Conservation (phyloP, 92 coral and sea anemone genomes). For the Desmophyllum pertusum region DNA sequence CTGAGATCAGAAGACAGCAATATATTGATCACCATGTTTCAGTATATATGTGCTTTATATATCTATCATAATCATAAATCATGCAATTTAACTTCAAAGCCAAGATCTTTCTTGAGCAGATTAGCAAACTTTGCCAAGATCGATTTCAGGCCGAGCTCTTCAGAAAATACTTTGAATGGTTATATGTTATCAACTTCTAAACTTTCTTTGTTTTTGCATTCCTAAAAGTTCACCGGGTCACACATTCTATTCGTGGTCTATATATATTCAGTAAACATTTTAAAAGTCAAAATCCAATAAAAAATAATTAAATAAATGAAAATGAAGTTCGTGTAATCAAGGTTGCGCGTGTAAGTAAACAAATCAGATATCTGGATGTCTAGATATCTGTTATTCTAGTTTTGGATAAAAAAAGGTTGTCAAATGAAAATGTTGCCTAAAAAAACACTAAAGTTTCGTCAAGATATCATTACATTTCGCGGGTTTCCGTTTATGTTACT, state of each 20-base stretch:
- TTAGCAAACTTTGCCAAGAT: neutral
- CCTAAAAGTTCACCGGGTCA: conserved; percentile 17
- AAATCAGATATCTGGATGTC: neutral
- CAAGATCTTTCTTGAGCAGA: neutral
- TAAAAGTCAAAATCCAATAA: neutral
- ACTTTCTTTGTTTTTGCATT: conserved; percentile 6
- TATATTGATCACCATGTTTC: neutral
- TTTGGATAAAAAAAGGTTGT: neutral
- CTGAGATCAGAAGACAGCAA: neutral
- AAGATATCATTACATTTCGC: neutral
- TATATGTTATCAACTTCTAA: neutral
- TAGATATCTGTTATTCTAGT: too few species aligned
- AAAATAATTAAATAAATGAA: neutral
- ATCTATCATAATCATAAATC: neutral
- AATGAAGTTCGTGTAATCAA: neutral
- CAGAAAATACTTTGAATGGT: conserved; percentile 1
- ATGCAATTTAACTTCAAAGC: neutral
- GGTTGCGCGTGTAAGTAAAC: neutral
- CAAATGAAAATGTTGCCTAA: neutral
- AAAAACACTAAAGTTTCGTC: neutral
- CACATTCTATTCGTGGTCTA: neutral
- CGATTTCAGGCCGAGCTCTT: neutral
- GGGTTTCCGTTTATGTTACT: too few species aligned
- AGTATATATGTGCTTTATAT: too few species aligned
- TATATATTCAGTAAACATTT: conserved; percentile 8